Evolutionary conservation across 2,113 vertebrate species (phyloP), one percentile per base, ranked within the genome.

Genomic region (Protomyctophum bolini): DNA sequence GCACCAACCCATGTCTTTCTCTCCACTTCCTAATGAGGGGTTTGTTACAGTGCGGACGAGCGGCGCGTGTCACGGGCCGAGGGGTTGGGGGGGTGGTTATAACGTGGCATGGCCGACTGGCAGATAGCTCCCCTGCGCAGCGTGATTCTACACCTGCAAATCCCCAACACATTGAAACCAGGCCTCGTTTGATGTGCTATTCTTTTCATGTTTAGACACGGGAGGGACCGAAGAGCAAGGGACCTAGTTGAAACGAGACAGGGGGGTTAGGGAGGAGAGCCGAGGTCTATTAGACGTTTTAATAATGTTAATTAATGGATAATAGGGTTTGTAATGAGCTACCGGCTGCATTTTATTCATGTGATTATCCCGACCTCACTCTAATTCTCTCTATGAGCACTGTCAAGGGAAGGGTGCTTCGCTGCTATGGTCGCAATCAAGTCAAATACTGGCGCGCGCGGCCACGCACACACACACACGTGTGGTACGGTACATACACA

Each of bases 271-370:
- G 80, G 83, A 85, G 85, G 85, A 86, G 80, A 79, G 77, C 79
- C 65, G 79, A 47, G 74, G 77, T 89, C 86, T 89, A 86, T 91
- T 91, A 93, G 88, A 73, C 77, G 56, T 90, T 90, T 91, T 93
- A 93, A 94, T 93, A 91, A 92, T 92, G 89, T 91, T 93, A 93
- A 93, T 94, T 92, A 93, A 92, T 87, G 87, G 89, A 92, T 93
- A 93, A 93, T 92, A 87, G 91, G 81, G 79, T 86, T 78, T 66
- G 88, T 93, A 93, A 93, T 90, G 91, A 93, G 90, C 82, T 86
- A 86, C 72, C 55, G 82, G 87, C 83, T 89, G 87, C 83, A 88
- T 90, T 87, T 88, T 91, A 91, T 90, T 92, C 87, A 84, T 85
- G 82, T 83, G 86, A 91, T 89, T 92, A 90, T 80, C 85, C 87